Base-by-base conservation (phyloP, 1,140 invertebrate species). In the Whitmania pigra region DNA sequence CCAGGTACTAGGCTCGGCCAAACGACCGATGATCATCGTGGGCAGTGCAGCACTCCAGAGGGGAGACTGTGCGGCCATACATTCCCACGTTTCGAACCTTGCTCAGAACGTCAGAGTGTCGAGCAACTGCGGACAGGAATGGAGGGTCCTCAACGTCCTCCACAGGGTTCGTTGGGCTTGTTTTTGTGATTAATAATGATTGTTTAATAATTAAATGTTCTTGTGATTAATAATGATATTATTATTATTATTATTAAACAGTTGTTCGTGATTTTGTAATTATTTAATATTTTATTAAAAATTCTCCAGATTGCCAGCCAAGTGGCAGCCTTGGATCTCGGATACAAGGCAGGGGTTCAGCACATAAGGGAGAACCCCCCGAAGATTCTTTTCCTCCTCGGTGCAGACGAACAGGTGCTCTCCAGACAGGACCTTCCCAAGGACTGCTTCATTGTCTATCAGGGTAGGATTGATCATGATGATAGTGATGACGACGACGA, bases 321-420 rank as follows among this genome's bases (percentile, higher is more conserved):
- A 86, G 93, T 95, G 67, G 95, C 93, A 67, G 95, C 97, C 40
- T 84, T 97, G 67, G 97, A 99, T 85, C 80, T 98, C 69, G 96
- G 96, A 53, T 97, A 94, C 83, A 87, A 88, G 75, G 85, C 92
- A 6, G 89, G 91, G 25, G 85, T 90, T 11, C 86, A 88, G 31
- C 84, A 84, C 72, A 86, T 89, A n/a, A 82, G 88, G 43, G 82
- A 89, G 73, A 80, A 82, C 69, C 77, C 88, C 74, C 90, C 93
- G 0, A 88, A 89, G 79, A 87, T 98, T 43, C 81, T 99, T 18
- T 95, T 89, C 81, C 84, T 99, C 60, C 83, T 99, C 69, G 95
- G 94, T 49, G 93, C 95, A 71, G 97, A 99, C 82, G 90, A 91
- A 76, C 87, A 87, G 0, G 85, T 87, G 40, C 86, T 98, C 71